Base-by-base conservation (phyloP, 2,888 invertebrate genomes). In the Aelia acuminata region DNA sequence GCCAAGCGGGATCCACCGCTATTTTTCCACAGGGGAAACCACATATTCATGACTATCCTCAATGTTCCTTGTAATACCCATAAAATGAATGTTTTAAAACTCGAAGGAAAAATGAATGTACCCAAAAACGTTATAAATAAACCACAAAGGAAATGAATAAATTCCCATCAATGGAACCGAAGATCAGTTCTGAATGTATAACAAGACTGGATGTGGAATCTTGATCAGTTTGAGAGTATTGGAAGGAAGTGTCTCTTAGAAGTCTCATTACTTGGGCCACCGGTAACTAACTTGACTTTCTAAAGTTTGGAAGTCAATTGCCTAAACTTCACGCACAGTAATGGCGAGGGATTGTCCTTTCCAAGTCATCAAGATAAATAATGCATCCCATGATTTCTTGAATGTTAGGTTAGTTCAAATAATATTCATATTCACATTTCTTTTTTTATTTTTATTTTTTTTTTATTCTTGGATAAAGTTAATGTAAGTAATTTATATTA, bases 271-370 rank as follows among this genome's bases (percentile, higher is more conserved):
- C 39, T 39, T n/a, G 43, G n/a, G n/a, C 43, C 22, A 13, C 43
- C 43, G 22, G 80, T 39, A 39, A 43, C 80, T 43, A 80, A 80
- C 80, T 43, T 47, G 39, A 80, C 80, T 80, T 80, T 47, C 39
- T n/a, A 43, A 80, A 80, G 80, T 80, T 80, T 35, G 43, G 43
- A 20, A n/a, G 43, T n/a, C 80, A n/a, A 80, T 80, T n/a, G 43
- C 80, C 43, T n/a, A 11, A 80, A 80, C 43, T 80, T 80, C 39
- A 39, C 20, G 35, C 75, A 3, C 39, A 39, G 75, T 35, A 47
- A 80, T 80, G 39, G 80, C 11, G 2, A n/a, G 80, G 43, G n/a
- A 80, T 80, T 80, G 43, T 47, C 80, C 43, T 22, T 70, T 7
- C 63, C 35, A 1, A 35, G 63, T 10, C 15, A 70, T 35, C 26